Evolutionary conservation across 2,797 vertebrate species (phyloP).

Genomic region (Iguana delicatissima): DNA sequence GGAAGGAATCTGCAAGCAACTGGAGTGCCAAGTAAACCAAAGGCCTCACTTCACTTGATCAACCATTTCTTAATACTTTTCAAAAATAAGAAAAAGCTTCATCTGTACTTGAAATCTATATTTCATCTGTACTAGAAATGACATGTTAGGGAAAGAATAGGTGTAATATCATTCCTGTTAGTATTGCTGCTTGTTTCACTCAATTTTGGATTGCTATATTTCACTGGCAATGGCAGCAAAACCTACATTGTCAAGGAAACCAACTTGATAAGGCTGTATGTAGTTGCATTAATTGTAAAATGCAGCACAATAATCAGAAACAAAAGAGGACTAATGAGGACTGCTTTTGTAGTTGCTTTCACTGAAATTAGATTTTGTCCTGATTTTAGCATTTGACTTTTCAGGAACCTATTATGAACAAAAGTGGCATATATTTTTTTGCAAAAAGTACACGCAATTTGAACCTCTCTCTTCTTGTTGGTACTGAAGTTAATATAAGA

Average conservation of each 20-base stretch:
- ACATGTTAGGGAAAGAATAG: not conserved
- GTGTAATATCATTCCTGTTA: not conserved
- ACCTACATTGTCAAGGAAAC: not conserved
- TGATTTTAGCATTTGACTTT: conserved; percentile 38
- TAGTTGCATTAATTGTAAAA: not conserved
- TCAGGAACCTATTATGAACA: conserved; percentile 16
- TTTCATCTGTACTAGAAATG: not conserved
- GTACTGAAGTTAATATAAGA: not conserved
- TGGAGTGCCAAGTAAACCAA: not conserved
- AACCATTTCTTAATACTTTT: not conserved
- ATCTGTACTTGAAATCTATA: not conserved
- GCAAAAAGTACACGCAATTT: not conserved
- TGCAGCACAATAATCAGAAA: not conserved
- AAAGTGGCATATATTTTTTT: conserved; percentile 1
- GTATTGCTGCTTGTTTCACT: conserved; percentile 8
- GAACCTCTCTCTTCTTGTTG: not conserved
- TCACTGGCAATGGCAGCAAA: conserved; percentile 8
- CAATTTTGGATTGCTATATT: conserved; percentile 6
- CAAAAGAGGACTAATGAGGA: conserved; percentile 19
- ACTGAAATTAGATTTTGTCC: not conserved
- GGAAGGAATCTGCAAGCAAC: not conserved
- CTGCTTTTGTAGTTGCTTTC: not conserved
- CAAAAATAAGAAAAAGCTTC: not conserved
- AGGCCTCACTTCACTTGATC: not conserved
- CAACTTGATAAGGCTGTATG: not conserved